phyloP scores from a whole-genome alignment of 1,140 invertebrate species.

The Drosophila orosa region DNA sequence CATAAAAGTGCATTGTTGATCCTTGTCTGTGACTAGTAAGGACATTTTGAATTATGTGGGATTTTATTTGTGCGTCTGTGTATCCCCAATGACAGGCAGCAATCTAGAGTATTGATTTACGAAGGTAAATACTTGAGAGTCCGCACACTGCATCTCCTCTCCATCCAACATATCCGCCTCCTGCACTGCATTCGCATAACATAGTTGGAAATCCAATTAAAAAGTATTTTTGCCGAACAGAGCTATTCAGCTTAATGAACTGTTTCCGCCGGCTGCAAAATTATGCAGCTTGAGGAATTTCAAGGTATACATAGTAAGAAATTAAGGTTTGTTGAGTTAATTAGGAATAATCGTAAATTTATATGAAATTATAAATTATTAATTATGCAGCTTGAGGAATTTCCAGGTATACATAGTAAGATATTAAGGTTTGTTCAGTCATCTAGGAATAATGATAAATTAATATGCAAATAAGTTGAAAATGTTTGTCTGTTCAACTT shows the following conservation, averaged over 20 bases:
- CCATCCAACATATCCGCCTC: not conserved
- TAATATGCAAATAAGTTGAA: not conserved
- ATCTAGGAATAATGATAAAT: not conserved
- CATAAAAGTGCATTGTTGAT: constrained; percentile 33
- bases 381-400: constrained; percentile 17
- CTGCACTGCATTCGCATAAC: constrained; percentile 16
- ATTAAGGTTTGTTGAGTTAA: not conserved
- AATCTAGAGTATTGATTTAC: constrained; percentile 32
- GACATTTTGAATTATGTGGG: constrained; percentile 22
- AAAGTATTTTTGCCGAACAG: constrained; percentile 15
- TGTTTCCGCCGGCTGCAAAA: constrained; percentile 4
- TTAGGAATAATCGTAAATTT: not conserved
- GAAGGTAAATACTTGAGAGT: not conserved
- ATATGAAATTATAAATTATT: too few relatives aligned
- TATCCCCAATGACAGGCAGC: not conserved
- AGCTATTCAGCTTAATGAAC: constrained; percentile 31
- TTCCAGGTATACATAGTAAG: not conserved
- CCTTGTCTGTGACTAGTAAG: constrained; percentile 1
- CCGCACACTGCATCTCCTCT: not conserved
- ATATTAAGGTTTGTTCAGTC: not conserved
- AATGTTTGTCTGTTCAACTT: not conserved
- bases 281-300: constrained; percentile 13
- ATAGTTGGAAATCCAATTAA: constrained; percentile 41
- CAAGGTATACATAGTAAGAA: not conserved
- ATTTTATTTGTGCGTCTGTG: constrained; percentile 19